Evolutionary conservation across 2,888 invertebrate species (phyloP).

Genomic region (Alsophila aescularia): DNA sequence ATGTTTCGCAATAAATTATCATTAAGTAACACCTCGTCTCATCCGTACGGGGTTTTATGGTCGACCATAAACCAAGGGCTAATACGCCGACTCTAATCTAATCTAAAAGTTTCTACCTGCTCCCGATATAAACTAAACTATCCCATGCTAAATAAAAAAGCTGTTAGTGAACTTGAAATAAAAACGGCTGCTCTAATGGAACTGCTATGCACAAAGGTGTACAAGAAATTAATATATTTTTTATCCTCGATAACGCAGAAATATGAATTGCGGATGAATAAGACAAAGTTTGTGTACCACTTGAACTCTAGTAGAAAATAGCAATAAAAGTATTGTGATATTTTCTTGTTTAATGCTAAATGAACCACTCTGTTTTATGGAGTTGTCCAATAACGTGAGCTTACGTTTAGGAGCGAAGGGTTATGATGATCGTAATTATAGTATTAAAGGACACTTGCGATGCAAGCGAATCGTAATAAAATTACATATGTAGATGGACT

Average conservation of each 20-base stretch:
- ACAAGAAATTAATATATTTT: slow-evolving; percentile 58
- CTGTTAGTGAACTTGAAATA: slow-evolving; percentile 48
- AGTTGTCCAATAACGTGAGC: slow-evolving; percentile 64
- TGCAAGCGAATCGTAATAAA: slow-evolving; percentile 64
- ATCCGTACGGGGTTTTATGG: slow-evolving; percentile 66
- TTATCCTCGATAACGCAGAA: slow-evolving; percentile 52
- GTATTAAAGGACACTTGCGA: slow-evolving; percentile 76
- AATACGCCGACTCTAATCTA: slow-evolving; percentile 66
- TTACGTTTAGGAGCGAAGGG: slow-evolving; percentile 59
- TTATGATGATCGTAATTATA: slow-evolving; percentile 58
- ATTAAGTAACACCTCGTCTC: slow-evolving; percentile 80
- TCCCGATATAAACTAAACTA: slow-evolving; percentile 66
- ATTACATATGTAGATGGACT: slow-evolving; percentile 70
- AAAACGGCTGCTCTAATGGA: slow-evolving; percentile 57
- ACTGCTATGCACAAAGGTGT: slow-evolving; percentile 51
- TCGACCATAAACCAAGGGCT: slow-evolving; percentile 67
- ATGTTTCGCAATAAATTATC: slow-evolving; percentile 79
- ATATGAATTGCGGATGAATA: slow-evolving; percentile 52
- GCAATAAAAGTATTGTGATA: slow-evolving; percentile 63
- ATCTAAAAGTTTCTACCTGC: slow-evolving; percentile 76
- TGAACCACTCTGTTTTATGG: slow-evolving; percentile 76
- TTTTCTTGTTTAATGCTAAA: slow-evolving; percentile 64
- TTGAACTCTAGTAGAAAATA: slow-evolving; percentile 57
- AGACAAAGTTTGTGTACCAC: slow-evolving; percentile 52
- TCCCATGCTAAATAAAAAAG: slow-evolving; percentile 50